Percentiles rank a stretch among this genome's conserved stretches.
phyloP scores from a whole-genome alignment of 2,797 vertebrate species.

The Taeniopygia guttata region DNA sequence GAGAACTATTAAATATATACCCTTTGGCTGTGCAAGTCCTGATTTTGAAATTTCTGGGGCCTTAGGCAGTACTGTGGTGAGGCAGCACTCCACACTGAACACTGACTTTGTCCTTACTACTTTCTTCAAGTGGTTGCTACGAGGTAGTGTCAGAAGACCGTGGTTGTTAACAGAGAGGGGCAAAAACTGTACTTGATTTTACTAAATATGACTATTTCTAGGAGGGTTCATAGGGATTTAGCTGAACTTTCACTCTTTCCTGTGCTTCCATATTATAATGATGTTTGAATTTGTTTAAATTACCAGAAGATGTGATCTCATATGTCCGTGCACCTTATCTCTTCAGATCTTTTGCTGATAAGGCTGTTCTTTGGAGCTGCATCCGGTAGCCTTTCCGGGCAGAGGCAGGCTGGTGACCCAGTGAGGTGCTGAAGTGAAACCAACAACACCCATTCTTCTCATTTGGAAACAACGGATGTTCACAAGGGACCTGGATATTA shows the following conservation, averaged over 20 bases:
- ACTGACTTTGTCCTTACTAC: neutral
- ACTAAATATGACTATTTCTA: neutral
- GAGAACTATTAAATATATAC: neutral
- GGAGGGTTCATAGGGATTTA: neutral
- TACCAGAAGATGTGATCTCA: constrained; percentile 41
- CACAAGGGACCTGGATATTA: constrained; percentile 9
- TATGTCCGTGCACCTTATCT: neutral
- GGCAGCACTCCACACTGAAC: neutral
- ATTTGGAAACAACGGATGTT: constrained; percentile 27
- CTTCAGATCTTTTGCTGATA: constrained; percentile 35
- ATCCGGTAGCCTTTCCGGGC: neutral
- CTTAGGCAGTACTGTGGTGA: neutral
- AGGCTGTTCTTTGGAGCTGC: neutral
- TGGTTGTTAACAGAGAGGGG: neutral
- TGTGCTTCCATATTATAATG: neutral
- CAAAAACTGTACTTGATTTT: neutral
- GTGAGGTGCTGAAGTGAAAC: constrained; percentile 36
- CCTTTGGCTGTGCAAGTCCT: neutral
- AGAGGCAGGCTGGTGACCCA: neutral
- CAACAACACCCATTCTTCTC: neutral
- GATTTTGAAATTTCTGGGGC: neutral
- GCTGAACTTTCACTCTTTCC: neutral
- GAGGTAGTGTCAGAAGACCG: neutral
- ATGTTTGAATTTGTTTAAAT: neutral
- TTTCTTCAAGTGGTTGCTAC: neutral